Percentiles rank a stretch among this genome's conserved stretches.
Conservation (phyloP, 2,797 vertebrate species). For the Takifugu ocellatus region DNA sequence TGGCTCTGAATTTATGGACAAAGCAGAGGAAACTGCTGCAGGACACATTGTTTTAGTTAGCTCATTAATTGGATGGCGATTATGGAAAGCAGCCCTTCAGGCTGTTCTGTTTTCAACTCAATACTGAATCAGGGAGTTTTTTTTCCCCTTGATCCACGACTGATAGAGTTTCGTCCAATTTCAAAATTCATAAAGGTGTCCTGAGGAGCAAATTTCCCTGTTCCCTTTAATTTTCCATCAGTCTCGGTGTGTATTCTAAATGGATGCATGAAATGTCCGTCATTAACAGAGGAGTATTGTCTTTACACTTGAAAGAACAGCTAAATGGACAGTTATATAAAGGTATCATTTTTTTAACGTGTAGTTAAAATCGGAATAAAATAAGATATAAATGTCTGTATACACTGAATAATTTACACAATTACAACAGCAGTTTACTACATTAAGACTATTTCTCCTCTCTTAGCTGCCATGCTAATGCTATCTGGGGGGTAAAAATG, state of each 20-base stretch:
- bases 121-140: slow-evolving; percentile 24
- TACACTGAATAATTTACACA: too few relatives aligned
- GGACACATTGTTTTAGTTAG: slow-evolving; percentile 46
- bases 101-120: slow-evolving; percentile 41
- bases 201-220: slow-evolving; percentile 5
- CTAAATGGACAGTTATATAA: too few relatives aligned
- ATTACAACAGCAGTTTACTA: too few relatives aligned
- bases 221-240: slow-evolving; percentile 16
- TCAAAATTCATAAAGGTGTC: slow-evolving; percentile 18
- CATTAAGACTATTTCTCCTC: too few relatives aligned
- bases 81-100: slow-evolving; percentile 56
- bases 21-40: slow-evolving; percentile 44
- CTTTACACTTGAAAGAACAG: too few relatives aligned
- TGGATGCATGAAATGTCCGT: not conserved
- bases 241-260: not conserved
- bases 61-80: slow-evolving; percentile 67
- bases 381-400: too few relatives aligned
- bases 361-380: too few relatives aligned
- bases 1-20: slow-evolving; percentile 50
- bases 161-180: slow-evolving; percentile 25
- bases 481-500: too few relatives aligned
- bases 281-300: not conserved
- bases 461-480: too few relatives aligned
- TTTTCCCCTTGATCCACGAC: slow-evolving; percentile 34
- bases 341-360: too few relatives aligned